Conservation (phyloP, 2,797 vertebrate genomes). For the Diplodus sargus region DNA sequence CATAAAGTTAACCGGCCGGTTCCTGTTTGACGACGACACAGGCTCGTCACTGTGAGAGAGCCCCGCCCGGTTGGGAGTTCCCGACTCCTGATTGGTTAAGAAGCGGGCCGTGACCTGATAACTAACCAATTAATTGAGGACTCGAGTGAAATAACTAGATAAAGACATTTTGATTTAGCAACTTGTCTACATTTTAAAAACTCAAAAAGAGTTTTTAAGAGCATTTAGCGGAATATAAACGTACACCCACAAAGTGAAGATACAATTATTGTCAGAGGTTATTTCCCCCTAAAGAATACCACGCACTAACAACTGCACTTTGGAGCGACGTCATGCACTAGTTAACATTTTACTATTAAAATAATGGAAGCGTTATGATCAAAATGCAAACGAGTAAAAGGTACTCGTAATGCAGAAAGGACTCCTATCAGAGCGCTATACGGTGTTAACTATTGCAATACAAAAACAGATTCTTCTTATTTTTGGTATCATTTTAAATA, state of each 20-base stretch:
- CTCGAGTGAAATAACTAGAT: background rate
- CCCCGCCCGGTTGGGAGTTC: constrained; percentile 9
- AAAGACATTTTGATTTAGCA: background rate
- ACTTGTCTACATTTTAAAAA: background rate
- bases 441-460: background rate
- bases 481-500: background rate
- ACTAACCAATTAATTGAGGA: background rate
- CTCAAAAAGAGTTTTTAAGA: too few relatives aligned
- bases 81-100: background rate
- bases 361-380: background rate
- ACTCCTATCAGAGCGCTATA: too few relatives aligned
- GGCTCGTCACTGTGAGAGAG: background rate
- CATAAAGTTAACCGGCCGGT: constrained; percentile 41
- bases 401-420: too few relatives aligned
- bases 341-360: too few relatives aligned
- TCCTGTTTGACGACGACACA: constrained; percentile 28
- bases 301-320: background rate
- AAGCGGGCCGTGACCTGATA: background rate
- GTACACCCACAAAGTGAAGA: background rate
- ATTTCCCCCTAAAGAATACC: background rate
- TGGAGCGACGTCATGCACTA: background rate
- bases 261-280: background rate
- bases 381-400: background rate
- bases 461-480: background rate
- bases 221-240: too few relatives aligned